These are phyloP conservation scores for Drosophila bifasciata DNA, from an alignment of 1,140 invertebrate genomes.

Conservation along the genomic window DNA sequence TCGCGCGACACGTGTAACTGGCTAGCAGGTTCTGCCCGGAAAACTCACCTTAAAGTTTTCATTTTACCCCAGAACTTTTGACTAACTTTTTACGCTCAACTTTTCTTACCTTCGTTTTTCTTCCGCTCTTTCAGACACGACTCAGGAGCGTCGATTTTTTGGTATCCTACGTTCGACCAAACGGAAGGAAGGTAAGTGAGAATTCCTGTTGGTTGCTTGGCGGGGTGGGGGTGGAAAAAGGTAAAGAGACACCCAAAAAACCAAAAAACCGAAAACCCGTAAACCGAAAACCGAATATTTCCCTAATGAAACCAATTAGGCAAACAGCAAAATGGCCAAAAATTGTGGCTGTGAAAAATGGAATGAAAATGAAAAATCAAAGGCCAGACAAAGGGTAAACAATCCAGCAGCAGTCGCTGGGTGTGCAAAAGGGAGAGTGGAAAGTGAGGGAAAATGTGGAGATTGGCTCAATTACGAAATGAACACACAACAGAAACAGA, in stretches of 20 bases:
- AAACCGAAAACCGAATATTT: constrained; percentile 29
- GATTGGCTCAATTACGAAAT: constrained; percentile 67
- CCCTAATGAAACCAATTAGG: constrained; percentile 77
- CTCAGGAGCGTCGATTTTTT: constrained; percentile 67
- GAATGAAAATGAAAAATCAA: constrained; percentile 60
- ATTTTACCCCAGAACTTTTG: constrained; percentile 39
- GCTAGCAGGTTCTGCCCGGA: constrained; percentile 7
- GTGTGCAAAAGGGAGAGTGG: constrained; percentile 3
- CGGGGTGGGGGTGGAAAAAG: no score
- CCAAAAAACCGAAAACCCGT: background rate
- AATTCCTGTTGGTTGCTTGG: background rate
- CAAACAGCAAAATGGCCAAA: constrained; percentile 59
- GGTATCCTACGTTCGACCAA: constrained; percentile 66
- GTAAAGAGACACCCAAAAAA: no score
- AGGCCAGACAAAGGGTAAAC: constrained; percentile 77
- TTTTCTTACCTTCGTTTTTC: constrained; percentile 10
- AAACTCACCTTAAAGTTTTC: constrained; percentile 61
- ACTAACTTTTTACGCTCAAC: constrained; percentile 19
- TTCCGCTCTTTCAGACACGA: constrained; percentile 46
- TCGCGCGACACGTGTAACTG: constrained; percentile 63
- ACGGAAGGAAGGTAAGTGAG: constrained; percentile 67
- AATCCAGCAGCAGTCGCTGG: constrained; percentile 1
- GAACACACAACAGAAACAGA: constrained; percentile 23
- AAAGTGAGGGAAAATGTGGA: background rate
- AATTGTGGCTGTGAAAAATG: constrained; percentile 48